Percentiles rank a stretch among this genome's conserved stretches.
These are phyloP conservation scores for Caenorhabditis drosophilae DNA, from an alignment of 2,888 invertebrate genomes.

Conservation along the genomic window DNA sequence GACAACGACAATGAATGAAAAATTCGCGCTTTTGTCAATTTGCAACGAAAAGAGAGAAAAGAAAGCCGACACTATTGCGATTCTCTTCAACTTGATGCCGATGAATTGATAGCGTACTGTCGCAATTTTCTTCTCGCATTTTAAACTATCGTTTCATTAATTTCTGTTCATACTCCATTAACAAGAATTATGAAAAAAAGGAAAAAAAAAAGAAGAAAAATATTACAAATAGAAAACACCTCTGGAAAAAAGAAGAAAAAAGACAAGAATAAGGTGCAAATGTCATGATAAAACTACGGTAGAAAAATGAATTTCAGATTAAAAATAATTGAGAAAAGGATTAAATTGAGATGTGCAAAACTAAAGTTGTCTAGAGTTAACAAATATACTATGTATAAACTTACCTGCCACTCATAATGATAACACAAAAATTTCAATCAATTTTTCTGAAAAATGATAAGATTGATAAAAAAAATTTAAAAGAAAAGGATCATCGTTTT, in stretches of 20 bases:
- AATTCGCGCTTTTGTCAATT: too few species aligned
- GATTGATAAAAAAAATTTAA: too few species aligned
- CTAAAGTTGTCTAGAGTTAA: too few species aligned
- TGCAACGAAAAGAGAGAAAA: too few species aligned
- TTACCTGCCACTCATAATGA: too few species aligned
- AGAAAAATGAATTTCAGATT: not conserved
- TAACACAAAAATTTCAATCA: too few species aligned
- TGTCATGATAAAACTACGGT: not conserved
- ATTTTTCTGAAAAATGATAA: too few species aligned
- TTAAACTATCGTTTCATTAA: not conserved
- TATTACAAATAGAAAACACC: not conserved
- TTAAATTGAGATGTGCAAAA: not conserved
- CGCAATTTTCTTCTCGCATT: not conserved
- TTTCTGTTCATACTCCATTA: not conserved
- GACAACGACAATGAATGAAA: too few species aligned
- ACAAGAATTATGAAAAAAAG: not conserved
- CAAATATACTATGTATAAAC: too few species aligned
- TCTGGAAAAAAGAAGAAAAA: not conserved
- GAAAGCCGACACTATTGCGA: too few species aligned
- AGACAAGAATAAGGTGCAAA: not conserved
- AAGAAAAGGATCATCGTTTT: too few species aligned
- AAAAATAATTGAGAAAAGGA: not conserved
- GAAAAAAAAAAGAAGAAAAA: not conserved
- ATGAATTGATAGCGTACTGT: constrained; percentile 4
- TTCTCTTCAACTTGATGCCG: too few species aligned